Percentiles rank a stretch among this genome's conserved stretches.
Conservation (phyloP, 1,140 invertebrate genomes). For the Pentalonia nigronervosa region DNA sequence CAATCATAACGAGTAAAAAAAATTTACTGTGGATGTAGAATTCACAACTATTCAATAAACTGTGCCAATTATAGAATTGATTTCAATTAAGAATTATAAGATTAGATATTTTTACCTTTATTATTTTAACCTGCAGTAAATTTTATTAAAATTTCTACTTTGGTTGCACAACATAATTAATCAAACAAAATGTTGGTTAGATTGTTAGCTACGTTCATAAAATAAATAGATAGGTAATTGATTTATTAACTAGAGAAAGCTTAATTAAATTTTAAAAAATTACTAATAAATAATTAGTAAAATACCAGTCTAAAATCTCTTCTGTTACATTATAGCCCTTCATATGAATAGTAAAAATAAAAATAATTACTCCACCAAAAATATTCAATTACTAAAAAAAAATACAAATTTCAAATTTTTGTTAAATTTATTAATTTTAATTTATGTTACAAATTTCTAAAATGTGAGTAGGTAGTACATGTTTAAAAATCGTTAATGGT, state of each 20-base stretch:
- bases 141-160: neutral
- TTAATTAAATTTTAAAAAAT: neutral
- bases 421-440: neutral
- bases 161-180: neutral
- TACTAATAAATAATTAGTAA: neutral
- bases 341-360: neutral
- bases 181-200: neutral
- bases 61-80: neutral
- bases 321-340: neutral
- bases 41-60: neutral
- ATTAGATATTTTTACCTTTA: neutral
- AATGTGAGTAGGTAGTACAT: neutral
- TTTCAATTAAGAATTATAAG: neutral
- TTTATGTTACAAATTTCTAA: neutral
- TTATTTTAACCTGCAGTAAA: neutral
- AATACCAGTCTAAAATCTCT: neutral
- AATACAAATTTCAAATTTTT: too few species aligned
- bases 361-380: neutral
- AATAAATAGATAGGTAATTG: neutral
- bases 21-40: neutral
- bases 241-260: neutral
- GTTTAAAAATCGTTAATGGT: neutral
- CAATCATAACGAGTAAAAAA: neutral
- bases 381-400: neutral
- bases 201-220: neutral